Evolutionary conservation across 2,888 invertebrate species (phyloP).

Genomic region (Hydropsyche betteni): DNA sequence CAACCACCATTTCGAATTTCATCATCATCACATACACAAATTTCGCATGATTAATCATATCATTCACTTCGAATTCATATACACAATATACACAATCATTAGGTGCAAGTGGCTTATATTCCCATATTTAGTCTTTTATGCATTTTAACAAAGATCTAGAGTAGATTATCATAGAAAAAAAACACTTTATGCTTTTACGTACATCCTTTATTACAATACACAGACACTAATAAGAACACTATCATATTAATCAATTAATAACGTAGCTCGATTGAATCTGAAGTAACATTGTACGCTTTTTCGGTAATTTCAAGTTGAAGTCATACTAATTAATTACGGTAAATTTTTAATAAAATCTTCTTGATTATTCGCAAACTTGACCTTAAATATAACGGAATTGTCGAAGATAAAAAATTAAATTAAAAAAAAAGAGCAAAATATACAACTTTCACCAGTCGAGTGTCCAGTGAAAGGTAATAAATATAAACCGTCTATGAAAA

Average conservation of each 20-base stretch:
- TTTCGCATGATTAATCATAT: slow-evolving; percentile 18
- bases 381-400: slow-evolving; percentile 5
- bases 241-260: slow-evolving; percentile 15
- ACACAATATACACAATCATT: neutral
- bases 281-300: slow-evolving; percentile 2
- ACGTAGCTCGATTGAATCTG: slow-evolving; percentile 11
- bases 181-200: neutral
- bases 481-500: slow-evolving; percentile 35
- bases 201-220: neutral
- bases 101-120: slow-evolving; percentile 28
- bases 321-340: too few species aligned
- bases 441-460: slow-evolving; percentile 49
- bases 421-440: slow-evolving; percentile 44
- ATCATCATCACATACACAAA: slow-evolving; percentile 2
- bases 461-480: slow-evolving; percentile 50
- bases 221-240: slow-evolving; percentile 6
- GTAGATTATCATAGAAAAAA: neutral
- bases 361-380: slow-evolving; percentile 13
- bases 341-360: too few species aligned
- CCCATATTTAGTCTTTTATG: slow-evolving; percentile 3
- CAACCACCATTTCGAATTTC: neutral
- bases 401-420: slow-evolving; percentile 36
- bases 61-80: neutral
- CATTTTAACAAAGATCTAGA: neutral
- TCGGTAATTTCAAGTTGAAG: too few species aligned